Evolutionary conservation across 2,888 invertebrate species (phyloP).

Genomic region (Agonopterix heracliana): DNA sequence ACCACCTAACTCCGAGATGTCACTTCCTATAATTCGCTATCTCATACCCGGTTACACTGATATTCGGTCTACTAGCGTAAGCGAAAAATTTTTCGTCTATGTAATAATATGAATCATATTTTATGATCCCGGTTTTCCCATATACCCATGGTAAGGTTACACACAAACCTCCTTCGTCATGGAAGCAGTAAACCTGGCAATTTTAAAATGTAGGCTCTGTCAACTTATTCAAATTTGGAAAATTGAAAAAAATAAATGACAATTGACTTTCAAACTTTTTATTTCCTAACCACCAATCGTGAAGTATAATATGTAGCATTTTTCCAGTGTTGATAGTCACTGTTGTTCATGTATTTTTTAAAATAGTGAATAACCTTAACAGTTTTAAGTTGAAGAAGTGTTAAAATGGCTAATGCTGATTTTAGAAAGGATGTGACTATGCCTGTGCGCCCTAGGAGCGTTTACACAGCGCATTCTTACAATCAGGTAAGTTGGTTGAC

Average conservation of each 20-base stretch:
- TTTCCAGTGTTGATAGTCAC: constrained; percentile 51
- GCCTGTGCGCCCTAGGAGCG: constrained; percentile 79
- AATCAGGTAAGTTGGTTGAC: constrained; percentile 69
- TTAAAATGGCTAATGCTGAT: constrained; percentile 69
- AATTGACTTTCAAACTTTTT: constrained; percentile 36
- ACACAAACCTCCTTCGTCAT: no score
- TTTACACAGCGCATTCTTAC: constrained; percentile 81
- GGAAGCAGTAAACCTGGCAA: no score
- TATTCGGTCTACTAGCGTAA: no score
- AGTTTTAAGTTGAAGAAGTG: constrained; percentile 57
- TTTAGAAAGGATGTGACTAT: constrained; percentile 66
- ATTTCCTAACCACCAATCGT: constrained; percentile 29
- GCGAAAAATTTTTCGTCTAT: no score
- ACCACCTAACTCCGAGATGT: no score
- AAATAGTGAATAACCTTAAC: constrained; percentile 53
- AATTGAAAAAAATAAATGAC: constrained; percentile 46
- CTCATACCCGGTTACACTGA: no score
- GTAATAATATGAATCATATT: no score
- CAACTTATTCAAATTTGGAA: constrained; percentile 27
- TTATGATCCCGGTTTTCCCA: no score
- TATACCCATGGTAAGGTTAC: no score
- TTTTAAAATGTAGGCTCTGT: no score
- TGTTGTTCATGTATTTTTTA: constrained; percentile 64
- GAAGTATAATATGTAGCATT: constrained; percentile 64
- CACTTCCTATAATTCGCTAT: no score